Conservation (phyloP, 2,888 invertebrate species). For the Philhelius pedissequus region DNA sequence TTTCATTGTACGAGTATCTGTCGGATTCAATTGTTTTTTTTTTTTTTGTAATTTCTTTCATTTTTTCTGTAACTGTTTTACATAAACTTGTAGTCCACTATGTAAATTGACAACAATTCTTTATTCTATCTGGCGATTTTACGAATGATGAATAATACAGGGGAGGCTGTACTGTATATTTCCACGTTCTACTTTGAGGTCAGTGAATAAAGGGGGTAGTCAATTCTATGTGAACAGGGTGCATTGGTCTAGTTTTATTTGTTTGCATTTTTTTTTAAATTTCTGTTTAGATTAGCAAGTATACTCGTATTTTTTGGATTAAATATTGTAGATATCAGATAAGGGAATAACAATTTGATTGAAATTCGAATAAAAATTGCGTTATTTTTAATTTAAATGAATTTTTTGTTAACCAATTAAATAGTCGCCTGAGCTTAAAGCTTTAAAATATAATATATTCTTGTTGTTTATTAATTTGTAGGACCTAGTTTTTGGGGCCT, state of each 20-base stretch:
- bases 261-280: not conserved
- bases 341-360: not conserved
- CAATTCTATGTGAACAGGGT: not conserved
- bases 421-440: too few relatives aligned
- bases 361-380: not conserved
- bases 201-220: not conserved
- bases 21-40: not conserved
- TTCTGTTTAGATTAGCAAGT: not conserved
- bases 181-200: not conserved
- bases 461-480: too few relatives aligned
- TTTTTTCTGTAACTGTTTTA: not conserved
- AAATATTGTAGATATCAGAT: not conserved
- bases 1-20: slow-evolving; percentile 19
- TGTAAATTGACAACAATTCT: slow-evolving; percentile 51
- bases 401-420: not conserved
- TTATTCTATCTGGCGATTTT: slow-evolving; percentile 39
- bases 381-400: not conserved
- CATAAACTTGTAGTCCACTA: not conserved
- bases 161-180: not conserved
- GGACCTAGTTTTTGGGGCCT: slow-evolving; percentile 99
- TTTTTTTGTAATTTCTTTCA: not conserved
- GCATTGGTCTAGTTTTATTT: not conserved
- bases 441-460: too few relatives aligned
- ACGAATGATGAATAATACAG: slow-evolving; percentile 36
- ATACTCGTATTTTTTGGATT: not conserved